Base-by-base conservation (phyloP, 2,797 vertebrate genomes). In the Hoplostethus mediterraneus region DNA sequence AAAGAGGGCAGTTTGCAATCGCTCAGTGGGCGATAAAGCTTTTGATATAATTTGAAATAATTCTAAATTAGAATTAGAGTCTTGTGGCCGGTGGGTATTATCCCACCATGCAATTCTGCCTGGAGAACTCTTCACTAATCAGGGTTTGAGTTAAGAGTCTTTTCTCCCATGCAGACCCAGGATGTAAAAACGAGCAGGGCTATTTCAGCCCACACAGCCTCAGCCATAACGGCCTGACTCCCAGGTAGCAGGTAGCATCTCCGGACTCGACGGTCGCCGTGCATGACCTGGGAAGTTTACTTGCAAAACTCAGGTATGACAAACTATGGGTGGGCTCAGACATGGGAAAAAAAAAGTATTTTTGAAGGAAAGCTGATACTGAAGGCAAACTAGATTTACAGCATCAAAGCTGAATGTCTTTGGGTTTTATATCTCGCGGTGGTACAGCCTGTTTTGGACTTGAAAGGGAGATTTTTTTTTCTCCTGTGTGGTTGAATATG, bases 121-220 rank as follows among this genome's bases (percentile, higher is more conserved):
- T 84, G 60, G 75, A 89, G 87, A 89, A 84, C 89, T 71, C 87
- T 90, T 67, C 71, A 88, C 79, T 89, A 91, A 93, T 93, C 91
- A 92, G 83, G 81, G 80, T 85, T 77, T 81, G 74, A 87, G 83
- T 58, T 77, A 76, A 84, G 88, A 82, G 74, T 57, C 48, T 77
- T 72, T 69, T 57, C 69, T 60, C 64, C 63, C 0, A 60, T 30
- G 7, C 51, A 65, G 68, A 79, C 74, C 58, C 33, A 21, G 33
- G 54, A 64, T 72, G 47, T 49, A 61, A 64, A 71, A 28, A 21
- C n/a, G 61, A 81, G 62, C 44, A 36, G 47, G 48, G 48, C 60
- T 66, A 60, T 82, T 82, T 67, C 72, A 69, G 71, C 86, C 82
- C 64, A 81, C 86, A 84, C 83, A 77, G 79, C 82, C 55, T 21